Conservation (phyloP, 2,888 invertebrate species). For the Tenodera sinensis region DNA sequence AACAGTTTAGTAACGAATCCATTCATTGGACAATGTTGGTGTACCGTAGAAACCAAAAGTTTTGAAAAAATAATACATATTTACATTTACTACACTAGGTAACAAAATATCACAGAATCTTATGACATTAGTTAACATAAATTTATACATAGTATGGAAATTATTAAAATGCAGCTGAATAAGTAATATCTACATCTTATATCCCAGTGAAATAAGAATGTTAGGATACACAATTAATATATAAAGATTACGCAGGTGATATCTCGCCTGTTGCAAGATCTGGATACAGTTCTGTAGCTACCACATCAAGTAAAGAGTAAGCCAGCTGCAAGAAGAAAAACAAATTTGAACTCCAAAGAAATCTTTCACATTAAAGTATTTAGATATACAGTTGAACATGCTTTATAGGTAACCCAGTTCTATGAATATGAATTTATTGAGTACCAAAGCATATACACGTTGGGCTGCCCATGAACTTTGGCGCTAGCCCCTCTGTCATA, state of each 20-base stretch:
- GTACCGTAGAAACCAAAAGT: not conserved
- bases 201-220: not conserved
- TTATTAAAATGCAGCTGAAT: not conserved
- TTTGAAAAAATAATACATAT: not conserved
- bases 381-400: too few species aligned
- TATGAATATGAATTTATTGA: too few species aligned
- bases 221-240: not conserved
- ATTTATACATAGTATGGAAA: not conserved
- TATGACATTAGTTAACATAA: not conserved
- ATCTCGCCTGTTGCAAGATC: slow-evolving; percentile 48
- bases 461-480: too few species aligned
- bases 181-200: not conserved
- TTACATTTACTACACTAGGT: not conserved
- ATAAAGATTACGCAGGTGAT: slow-evolving; percentile 3
- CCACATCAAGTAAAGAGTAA: slow-evolving; percentile 74
- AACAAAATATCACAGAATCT: not conserved
- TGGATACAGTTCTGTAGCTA: slow-evolving; percentile 73
- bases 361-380: too few species aligned
- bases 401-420: too few species aligned
- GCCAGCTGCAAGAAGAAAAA: slow-evolving; percentile 52
- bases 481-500: too few species aligned
- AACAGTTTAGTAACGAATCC: too few species aligned
- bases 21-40: not conserved
- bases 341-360: not conserved
- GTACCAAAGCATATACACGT: too few species aligned